Evolutionary conservation across 2,797 vertebrate species (phyloP).

Genomic region (Tokudaia tokunoshimensis): DNA sequence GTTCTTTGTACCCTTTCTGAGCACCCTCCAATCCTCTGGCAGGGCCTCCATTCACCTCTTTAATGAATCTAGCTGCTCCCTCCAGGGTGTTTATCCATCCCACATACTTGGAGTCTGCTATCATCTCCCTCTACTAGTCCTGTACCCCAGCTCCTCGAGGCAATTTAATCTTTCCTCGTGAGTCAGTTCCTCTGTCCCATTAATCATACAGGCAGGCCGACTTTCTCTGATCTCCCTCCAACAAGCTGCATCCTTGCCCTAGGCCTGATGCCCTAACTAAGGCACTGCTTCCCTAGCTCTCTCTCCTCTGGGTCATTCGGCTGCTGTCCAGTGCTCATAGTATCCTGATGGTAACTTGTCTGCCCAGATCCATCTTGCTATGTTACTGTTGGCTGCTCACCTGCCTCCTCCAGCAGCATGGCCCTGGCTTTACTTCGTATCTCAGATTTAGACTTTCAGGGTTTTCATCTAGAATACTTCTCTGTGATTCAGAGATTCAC

Average conservation of each 20-base stretch:
- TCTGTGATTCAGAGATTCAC: neutral
- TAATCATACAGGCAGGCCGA: constrained; percentile 61
- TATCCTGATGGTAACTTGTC: neutral
- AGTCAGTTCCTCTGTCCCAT: constrained; percentile 78
- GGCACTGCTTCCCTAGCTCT: constrained; percentile 54
- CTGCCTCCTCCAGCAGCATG: neutral
- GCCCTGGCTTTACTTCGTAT: neutral
- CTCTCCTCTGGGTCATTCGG: neutral
- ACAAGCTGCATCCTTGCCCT: constrained; percentile 56
- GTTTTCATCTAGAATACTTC: neutral
- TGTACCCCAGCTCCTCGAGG: constrained; percentile 68
- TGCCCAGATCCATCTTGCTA: neutral
- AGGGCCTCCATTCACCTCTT: constrained; percentile 23
- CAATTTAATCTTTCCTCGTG: constrained; percentile 81
- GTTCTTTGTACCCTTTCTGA: neutral
- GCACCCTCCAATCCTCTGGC: neutral
- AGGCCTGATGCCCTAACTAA: constrained; percentile 65
- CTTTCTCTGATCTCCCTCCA: constrained; percentile 80
- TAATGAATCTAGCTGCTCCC: constrained; percentile 59
- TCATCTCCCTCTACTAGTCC: constrained; percentile 75
- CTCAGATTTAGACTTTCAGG: neutral
- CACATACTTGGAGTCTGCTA: constrained; percentile 81
- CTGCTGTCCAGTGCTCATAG: neutral
- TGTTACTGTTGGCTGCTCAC: neutral
- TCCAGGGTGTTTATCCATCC: constrained; percentile 78